Base-by-base conservation (phyloP, 2,113 vertebrate genomes). In the Leucosticte australis region DNA sequence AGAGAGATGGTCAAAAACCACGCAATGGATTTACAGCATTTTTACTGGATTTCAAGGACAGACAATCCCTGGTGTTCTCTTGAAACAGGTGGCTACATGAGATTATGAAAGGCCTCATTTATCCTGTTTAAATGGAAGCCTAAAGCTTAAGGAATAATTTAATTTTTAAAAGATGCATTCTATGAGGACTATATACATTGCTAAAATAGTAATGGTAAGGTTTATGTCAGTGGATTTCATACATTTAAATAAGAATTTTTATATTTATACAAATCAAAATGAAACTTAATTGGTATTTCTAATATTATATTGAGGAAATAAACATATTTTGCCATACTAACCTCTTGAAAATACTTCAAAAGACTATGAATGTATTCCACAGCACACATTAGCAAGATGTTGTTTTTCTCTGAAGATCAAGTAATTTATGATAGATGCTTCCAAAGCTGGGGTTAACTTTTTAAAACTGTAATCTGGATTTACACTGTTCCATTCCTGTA, bases 51-150 rank as follows among this genome's bases (percentile, higher is more conserved):
- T 96, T 88, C 82, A 94, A 85, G 75, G 57, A 31, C 1, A 93
- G 70, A 73, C 53, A 69, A 62, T 92, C 82, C 84, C 63, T 73
- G 24, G 46, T 88, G 79, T 70, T 89, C 50, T 42, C 70, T 62
- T 93, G 94, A 83, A 96, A 94, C 79, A 92, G 71, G 50, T 76
- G 65, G 52, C 88, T 53, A 65, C 46, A 27, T 12, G 20, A 94
- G 41, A 96, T 85, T 82, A 88, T 50, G 62, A 69, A 90, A 93
- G 74, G 46, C 65, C 50, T 91, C 28, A 60, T 70, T 92, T 70
- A 82, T 69, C 68, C 71, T 74, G 21, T 55, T 70, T 70, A 86
- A 90, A 94, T 31, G 24, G 75, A 83, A 83, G 46, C 3, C 70
- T 33, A 79, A 88, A 88, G 49, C 35, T 82, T 59, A 87, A 87